Evolutionary conservation across 2,113 vertebrate species (phyloP), one percentile per base, ranked within the genome.

Genomic region (Corvus hawaiiensis): DNA sequence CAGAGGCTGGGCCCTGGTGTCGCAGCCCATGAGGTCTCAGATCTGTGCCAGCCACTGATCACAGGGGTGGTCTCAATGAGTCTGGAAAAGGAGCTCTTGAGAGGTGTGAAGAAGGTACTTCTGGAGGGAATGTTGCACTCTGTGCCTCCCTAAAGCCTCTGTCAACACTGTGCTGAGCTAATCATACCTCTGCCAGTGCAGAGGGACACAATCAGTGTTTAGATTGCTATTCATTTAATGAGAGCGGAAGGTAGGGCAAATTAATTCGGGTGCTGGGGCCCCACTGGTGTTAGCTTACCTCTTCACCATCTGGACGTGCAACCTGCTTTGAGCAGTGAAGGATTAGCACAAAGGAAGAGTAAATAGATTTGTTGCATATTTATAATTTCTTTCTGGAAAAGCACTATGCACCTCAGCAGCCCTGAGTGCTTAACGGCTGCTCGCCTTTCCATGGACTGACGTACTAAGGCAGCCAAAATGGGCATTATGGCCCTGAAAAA

Each of bases 371-470:
- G 59, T 63, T 91, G 51, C 46, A n/a, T 66, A 80, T 88, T 89
- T 68, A 86, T 87, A 54, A 64, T 44, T 84, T 73, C 82, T 93
- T 93, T 83, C 89, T 91, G 87, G 75, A 85, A 91, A 73, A 94
- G 13, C 75, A 69, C 16, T 72, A 1, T 74, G 69, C 41, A 8
- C 49, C 49, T 5, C 26, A 56, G 64, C 76, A 75, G 30, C 66
- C 30, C 48, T 66, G 67, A 87, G 52, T 81, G 61, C 55, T 78
- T 89, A 30, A 58, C 66, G 78, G 16, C 77, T 41, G 17, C 41
- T 62, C 23, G 75, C 16, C 46, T 78, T 84, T 56, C 51, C 73
- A 28, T 0, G 1, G 48, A 41, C 49, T 87, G 69, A 88, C 58
- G 39, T 32, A 68, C 85, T 48, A 33, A 73, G 69, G 62, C 79